phyloP scores from a whole-genome alignment of 2,797 vertebrate genomes.

The Spheniscus humboldti region DNA sequence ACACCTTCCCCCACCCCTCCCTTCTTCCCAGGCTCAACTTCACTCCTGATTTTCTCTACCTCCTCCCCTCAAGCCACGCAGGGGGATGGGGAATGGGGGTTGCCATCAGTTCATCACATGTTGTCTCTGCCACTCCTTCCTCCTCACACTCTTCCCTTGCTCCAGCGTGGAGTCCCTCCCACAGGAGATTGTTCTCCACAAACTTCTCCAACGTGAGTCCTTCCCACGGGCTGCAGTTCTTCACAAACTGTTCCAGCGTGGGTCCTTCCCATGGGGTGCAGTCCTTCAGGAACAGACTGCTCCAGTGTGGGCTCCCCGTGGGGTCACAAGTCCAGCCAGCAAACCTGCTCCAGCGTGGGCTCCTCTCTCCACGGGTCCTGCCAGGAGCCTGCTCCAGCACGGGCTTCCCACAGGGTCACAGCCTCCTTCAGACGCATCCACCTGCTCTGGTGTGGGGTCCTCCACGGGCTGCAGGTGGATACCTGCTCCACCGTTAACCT shows the following conservation, averaged over 20 bases:
- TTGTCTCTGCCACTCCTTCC: neutral
- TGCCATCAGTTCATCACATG: neutral
- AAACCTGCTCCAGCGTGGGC: neutral
- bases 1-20: neutral
- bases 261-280: neutral
- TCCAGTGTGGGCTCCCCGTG: neutral
- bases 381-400: neutral
- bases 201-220: neutral
- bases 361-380: neutral
- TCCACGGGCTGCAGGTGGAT: neutral
- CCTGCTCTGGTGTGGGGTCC: neutral
- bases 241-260: neutral
- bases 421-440: neutral
- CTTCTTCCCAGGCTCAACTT: neutral
- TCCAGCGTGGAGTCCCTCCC: neutral
- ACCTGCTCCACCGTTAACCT: neutral
- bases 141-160: neutral
- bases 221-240: neutral
- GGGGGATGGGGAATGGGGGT: neutral
- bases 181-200: accelerated
- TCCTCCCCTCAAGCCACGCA: accelerated
- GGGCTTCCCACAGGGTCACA: neutral
- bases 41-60: neutral
- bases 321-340: too few relatives aligned
- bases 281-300: neutral